Evolutionary conservation across 92 coral and sea anemone species (phyloP).

Genomic region (Palythoa heliodiscus): DNA sequence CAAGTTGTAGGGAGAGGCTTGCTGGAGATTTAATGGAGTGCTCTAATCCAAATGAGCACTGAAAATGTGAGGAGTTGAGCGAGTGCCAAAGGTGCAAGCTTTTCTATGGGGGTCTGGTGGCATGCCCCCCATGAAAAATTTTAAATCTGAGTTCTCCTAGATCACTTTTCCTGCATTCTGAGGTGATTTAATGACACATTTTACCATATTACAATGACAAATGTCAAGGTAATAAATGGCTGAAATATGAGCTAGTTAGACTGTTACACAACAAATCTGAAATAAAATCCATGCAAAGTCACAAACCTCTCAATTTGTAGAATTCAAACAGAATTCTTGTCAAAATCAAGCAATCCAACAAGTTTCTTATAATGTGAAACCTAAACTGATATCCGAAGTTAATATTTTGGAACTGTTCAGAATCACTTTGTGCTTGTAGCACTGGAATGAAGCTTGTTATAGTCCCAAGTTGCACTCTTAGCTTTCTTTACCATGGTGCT

Average conservation of each 20-base stretch:
- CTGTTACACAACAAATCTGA: constrained; percentile 31
- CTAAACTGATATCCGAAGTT: constrained; percentile 23
- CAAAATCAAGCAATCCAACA: constrained; percentile 42
- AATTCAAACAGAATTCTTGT: constrained; percentile 38
- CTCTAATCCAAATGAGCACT: too few relatives aligned
- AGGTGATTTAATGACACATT: constrained; percentile 40
- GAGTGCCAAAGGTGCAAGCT: too few relatives aligned
- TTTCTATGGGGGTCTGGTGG: neutral
- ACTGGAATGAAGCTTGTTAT: constrained; percentile 43
- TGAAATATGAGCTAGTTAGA: neutral
- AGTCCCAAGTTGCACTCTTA: constrained; percentile 55
- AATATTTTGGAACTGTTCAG: constrained; percentile 44
- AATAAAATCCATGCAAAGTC: constrained; percentile 42
- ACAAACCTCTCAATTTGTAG: constrained; percentile 38
- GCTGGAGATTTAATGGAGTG: too few relatives aligned
- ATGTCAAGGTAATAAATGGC: constrained; percentile 43
- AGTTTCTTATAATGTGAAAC: constrained; percentile 48
- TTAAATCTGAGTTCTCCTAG: neutral
- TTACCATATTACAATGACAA: constrained; percentile 42
- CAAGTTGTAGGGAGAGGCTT: too few relatives aligned
- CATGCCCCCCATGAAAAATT: constrained; percentile 3
- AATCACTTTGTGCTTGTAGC: constrained; percentile 40
- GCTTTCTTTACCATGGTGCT: constrained; percentile 60
- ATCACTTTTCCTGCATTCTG: constrained; percentile 20
- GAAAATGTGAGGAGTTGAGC: too few relatives aligned